Evolutionary conservation across 2,113 vertebrate genomes (phyloP).

Genomic region (Nerophis ophidion): DNA sequence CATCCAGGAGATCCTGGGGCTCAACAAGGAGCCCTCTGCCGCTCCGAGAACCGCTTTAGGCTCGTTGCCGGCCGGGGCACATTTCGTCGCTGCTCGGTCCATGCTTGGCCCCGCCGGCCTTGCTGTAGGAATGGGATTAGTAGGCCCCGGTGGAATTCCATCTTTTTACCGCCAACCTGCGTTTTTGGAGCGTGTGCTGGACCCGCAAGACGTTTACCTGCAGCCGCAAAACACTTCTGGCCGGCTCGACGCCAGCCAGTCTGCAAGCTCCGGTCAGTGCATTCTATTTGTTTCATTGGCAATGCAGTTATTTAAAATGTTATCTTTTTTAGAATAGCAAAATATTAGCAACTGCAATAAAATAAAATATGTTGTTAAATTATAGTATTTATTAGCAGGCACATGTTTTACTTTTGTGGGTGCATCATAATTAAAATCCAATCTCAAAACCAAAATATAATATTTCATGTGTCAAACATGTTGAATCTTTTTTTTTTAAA

Average conservation of each 20-base stretch:
- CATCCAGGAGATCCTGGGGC: conserved; percentile 95
- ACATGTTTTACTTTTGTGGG: no score
- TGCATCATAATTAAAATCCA: no score
- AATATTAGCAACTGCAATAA: no score
- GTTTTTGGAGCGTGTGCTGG: conserved; percentile 86
- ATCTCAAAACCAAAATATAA: no score
- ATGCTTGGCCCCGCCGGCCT: conserved; percentile 82
- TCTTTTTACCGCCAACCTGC: conserved; percentile 91
- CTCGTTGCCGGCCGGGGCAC: conserved; percentile 82
- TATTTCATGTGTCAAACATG: neutral
- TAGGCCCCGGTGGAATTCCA: conserved; percentile 85
- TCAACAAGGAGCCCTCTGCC: conserved; percentile 89
- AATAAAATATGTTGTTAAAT: no score
- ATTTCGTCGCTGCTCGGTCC: conserved; percentile 85
- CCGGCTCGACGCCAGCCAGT: conserved; percentile 83
- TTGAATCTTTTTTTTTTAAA: conserved; percentile 1
- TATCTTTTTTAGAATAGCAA: no score
- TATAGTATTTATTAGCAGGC: no score
- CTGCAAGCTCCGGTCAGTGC: conserved; percentile 86
- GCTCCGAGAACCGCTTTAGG: conserved; percentile 78
- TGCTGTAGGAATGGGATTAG: conserved; percentile 83
- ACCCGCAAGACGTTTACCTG: conserved; percentile 83
- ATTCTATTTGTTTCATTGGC: neutral
- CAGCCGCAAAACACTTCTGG: conserved; percentile 79
- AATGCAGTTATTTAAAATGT: no score